Evolutionary conservation across 64 coral and sea anemone genomes (phyloP).

Genomic region (Astreopora myriophthalma): DNA sequence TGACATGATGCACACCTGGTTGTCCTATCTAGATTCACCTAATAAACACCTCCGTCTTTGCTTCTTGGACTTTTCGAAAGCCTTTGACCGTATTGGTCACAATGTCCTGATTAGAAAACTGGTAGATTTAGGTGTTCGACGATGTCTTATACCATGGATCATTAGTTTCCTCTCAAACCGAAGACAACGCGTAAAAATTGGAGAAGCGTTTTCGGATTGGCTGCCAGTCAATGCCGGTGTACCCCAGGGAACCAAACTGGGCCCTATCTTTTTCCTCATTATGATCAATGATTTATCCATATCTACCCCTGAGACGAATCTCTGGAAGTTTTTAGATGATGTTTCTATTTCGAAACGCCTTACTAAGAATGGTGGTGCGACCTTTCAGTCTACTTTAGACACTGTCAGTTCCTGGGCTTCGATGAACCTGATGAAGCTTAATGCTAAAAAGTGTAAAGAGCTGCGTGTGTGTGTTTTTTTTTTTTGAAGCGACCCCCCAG

Average conservation of each 20-base stretch:
- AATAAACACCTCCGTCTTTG: constrained; percentile 11
- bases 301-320: too few species aligned
- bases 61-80: constrained; percentile 37
- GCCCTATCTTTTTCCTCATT: neutral
- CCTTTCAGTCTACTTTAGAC: too few species aligned
- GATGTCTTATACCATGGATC: neutral
- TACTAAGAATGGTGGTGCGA: too few species aligned
- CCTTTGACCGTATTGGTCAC: constrained; percentile 44
- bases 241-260: constrained; percentile 41
- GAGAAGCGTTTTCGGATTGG: neutral
- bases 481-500: too few species aligned
- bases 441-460: too few species aligned
- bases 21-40: too few species aligned
- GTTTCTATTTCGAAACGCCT: too few species aligned
- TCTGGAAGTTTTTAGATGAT: too few species aligned
- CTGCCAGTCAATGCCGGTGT: neutral
- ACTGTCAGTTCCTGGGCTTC: too few species aligned
- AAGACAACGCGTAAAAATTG: constrained; percentile 9
- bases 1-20: neutral
- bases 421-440: too few species aligned
- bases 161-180: constrained; percentile 16
- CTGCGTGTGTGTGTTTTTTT: too few species aligned
- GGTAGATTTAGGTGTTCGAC: neutral
- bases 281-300: neutral
- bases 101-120: constrained; percentile 28